Conservation (phyloP, 1,140 invertebrate species). For the Eumeta japonica region DNA sequence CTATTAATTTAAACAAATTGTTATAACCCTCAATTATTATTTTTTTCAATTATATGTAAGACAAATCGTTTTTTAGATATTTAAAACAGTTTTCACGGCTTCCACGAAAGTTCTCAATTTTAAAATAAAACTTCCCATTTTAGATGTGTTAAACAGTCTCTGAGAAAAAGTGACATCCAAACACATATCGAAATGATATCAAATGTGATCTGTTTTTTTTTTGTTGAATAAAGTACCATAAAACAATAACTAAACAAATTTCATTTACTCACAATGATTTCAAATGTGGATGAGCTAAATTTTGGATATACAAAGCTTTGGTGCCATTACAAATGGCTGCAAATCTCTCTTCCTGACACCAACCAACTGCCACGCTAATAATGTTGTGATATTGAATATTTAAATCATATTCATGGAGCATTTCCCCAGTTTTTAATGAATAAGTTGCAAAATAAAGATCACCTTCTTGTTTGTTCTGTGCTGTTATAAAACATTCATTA, state of each 20-base stretch:
- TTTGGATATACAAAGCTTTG: conserved; percentile 30
- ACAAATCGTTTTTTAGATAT: too few relatives aligned
- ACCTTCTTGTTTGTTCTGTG: conserved; percentile 9
- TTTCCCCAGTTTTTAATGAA: conserved; percentile 31
- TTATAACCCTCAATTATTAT: too few relatives aligned
- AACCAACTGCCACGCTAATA: conserved; percentile 33
- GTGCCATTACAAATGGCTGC: conserved; percentile 43
- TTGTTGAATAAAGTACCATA: too few relatives aligned
- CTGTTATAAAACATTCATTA: conserved; percentile 39
- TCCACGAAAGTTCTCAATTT: too few relatives aligned
- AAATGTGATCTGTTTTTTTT: too few relatives aligned
- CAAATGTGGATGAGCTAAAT: conserved; percentile 29
- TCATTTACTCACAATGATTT: conserved; percentile 23
- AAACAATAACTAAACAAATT: conserved; percentile 6
- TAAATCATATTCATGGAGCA: conserved; percentile 23
- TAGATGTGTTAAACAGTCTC: too few relatives aligned
- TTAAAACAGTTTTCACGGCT: too few relatives aligned
- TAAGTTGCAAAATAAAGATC: conserved; percentile 19
- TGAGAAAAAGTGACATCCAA: too few relatives aligned
- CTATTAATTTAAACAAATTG: too few relatives aligned
- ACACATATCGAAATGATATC: too few relatives aligned
- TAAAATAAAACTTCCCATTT: too few relatives aligned
- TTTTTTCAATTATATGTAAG: too few relatives aligned
- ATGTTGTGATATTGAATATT: conserved; percentile 21
- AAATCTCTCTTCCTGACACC: conserved; percentile 33